These are phyloP conservation scores for Peromyscus nudipes DNA, from an alignment of 2,797 vertebrate species.

Conservation along the genomic window DNA sequence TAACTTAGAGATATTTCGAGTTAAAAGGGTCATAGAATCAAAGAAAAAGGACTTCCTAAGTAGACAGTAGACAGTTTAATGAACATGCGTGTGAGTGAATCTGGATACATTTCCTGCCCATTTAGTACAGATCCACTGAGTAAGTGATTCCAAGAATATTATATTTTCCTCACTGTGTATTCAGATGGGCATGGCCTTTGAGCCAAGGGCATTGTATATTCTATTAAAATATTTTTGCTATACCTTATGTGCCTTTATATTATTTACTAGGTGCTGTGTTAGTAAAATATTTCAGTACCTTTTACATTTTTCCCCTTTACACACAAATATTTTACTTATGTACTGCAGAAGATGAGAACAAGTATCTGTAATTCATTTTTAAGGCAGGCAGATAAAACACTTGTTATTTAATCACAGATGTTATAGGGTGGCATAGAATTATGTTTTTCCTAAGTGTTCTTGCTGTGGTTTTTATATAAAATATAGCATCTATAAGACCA, in stretches of 20 bases:
- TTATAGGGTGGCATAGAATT: neutral
- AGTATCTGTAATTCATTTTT: conserved; percentile 40
- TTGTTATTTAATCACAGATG: conserved; percentile 17
- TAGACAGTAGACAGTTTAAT: neutral
- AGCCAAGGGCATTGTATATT: conserved; percentile 53
- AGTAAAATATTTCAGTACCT: conserved; percentile 58
- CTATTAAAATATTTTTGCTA: conserved; percentile 69
- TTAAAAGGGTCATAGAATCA: conserved; percentile 13
- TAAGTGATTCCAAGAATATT: conserved; percentile 24
- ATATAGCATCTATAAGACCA: neutral
- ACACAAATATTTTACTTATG: conserved; percentile 45
- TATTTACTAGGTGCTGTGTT: conserved; percentile 57
- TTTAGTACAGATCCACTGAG: neutral
- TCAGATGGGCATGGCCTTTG: conserved; percentile 62
- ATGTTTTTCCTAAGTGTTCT: conserved; percentile 15
- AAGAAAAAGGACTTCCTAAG: conserved; percentile 6
- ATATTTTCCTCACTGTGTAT: conserved; percentile 60
- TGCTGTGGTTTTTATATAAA: conserved; percentile 41
- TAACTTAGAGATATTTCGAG: conserved; percentile 15
- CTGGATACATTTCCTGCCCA: neutral
- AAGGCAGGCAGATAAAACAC: conserved; percentile 41
- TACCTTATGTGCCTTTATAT: conserved; percentile 72
- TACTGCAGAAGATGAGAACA: conserved; percentile 13
- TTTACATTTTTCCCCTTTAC: conserved; percentile 62
- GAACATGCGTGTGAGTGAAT: neutral